Evolutionary conservation across 2,113 vertebrate species (phyloP).

Genomic region (Synchiropus splendidus): DNA sequence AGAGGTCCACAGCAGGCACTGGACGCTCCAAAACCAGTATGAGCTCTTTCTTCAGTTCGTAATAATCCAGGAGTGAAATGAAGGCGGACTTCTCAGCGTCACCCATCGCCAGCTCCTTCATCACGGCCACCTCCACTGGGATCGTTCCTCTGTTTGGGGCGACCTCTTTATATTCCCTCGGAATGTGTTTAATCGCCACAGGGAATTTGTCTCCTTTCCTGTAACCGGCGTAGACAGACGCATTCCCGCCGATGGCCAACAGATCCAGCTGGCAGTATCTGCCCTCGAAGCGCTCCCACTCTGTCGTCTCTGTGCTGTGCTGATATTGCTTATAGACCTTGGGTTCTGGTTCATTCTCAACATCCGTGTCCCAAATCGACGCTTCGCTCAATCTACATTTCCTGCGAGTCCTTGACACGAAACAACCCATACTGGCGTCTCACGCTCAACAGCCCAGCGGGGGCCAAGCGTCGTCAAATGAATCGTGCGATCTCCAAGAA

Average conservation of each 20-base stretch:
- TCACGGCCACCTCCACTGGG: not conserved
- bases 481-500: too few relatives aligned
- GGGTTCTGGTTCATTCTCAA: too few relatives aligned
- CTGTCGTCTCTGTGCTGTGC: too few relatives aligned
- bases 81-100: not conserved
- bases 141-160: not conserved
- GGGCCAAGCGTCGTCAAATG: too few relatives aligned
- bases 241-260: not conserved
- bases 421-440: too few relatives aligned
- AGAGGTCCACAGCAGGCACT: not conserved
- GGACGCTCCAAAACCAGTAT: not conserved
- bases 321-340: too few relatives aligned
- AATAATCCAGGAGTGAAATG: not conserved
- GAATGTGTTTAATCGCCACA: not conserved
- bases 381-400: too few relatives aligned
- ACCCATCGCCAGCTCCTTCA: not conserved
- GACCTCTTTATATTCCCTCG: not conserved
- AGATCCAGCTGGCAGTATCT: not conserved
- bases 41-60: not conserved
- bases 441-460: too few relatives aligned
- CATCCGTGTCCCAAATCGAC: too few relatives aligned
- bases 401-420: too few relatives aligned
- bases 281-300: not conserved
- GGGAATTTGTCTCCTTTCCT: not conserved
- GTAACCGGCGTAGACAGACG: not conserved